Conservation (phyloP, 2,113 vertebrate genomes). For the Labrus mixtus region DNA sequence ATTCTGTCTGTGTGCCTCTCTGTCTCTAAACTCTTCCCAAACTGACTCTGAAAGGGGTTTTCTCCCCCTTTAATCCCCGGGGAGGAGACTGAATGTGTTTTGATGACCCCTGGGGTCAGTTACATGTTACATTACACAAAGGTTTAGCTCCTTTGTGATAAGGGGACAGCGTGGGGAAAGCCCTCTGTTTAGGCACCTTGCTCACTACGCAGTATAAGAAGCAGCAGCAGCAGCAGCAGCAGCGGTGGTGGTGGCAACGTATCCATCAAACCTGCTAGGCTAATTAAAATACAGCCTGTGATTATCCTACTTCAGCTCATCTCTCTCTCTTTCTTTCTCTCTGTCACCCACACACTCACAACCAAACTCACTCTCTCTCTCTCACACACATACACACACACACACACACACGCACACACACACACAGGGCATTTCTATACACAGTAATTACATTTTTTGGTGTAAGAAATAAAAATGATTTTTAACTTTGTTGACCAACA, state of each 20-base stretch:
- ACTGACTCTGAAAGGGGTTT: slow-evolving; percentile 45
- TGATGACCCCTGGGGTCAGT: slow-evolving; percentile 75
- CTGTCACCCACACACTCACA: slow-evolving; percentile 45
- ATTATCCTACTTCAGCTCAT: slow-evolving; percentile 69
- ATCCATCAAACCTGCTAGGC: slow-evolving; percentile 71
- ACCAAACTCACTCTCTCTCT: slow-evolving; percentile 24
- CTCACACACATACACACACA: too few relatives aligned
- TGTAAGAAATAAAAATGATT: slow-evolving; percentile 1
- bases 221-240: background rate
- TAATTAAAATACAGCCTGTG: slow-evolving; percentile 78
- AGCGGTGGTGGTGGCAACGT: slow-evolving; percentile 41
- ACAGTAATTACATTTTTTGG: slow-evolving; percentile 31
- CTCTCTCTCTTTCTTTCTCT: slow-evolving; percentile 44
- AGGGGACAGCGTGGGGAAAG: slow-evolving; percentile 45
- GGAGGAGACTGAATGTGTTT: slow-evolving; percentile 66
- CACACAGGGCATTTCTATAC: slow-evolving; percentile 23
- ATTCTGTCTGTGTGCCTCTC: slow-evolving; percentile 14
- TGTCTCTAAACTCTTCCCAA: slow-evolving; percentile 50
- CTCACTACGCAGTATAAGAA: slow-evolving; percentile 34
- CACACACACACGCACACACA: too few relatives aligned
- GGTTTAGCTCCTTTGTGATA: slow-evolving; percentile 65
- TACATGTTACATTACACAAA: slow-evolving; percentile 79
- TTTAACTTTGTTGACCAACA: background rate
- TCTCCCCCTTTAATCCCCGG: slow-evolving; percentile 64
- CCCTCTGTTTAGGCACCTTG: slow-evolving; percentile 57